Conservation (phyloP, 1,140 invertebrate species). For the Calliopsis andreniformis region DNA sequence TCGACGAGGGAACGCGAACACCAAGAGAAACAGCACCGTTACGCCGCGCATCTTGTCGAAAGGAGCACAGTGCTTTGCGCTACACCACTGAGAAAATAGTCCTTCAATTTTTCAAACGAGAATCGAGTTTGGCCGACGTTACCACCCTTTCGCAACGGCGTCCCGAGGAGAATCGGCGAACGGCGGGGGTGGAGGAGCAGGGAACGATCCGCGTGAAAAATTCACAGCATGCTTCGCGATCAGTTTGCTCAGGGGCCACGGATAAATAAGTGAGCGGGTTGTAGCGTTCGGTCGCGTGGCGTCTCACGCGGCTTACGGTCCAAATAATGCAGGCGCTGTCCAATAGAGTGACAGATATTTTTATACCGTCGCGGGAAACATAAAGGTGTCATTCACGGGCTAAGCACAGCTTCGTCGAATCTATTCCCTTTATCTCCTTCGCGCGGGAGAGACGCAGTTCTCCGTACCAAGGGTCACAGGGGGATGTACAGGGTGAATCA, state of each 20-base stretch:
- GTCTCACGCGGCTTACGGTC: slow-evolving; percentile 40
- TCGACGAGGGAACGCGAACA: slow-evolving; percentile 32
- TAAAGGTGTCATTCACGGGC: slow-evolving; percentile 52
- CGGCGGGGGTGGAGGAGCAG: neutral
- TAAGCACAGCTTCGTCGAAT: slow-evolving; percentile 17
- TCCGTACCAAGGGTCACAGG: neutral
- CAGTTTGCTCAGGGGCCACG: slow-evolving; percentile 43
- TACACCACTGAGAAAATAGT: slow-evolving; percentile 16
- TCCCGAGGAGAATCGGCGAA: slow-evolving; percentile 36
- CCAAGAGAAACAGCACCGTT: slow-evolving; percentile 34
- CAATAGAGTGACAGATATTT: slow-evolving; percentile 37
- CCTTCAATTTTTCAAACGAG: slow-evolving; percentile 55
- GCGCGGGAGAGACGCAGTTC: neutral
- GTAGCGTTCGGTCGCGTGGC: slow-evolving; percentile 40
- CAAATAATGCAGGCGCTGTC: slow-evolving; percentile 55
- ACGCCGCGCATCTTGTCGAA: slow-evolving; percentile 37
- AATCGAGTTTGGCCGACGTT: slow-evolving; percentile 46
- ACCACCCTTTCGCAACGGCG: slow-evolving; percentile 32
- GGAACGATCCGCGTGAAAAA: slow-evolving; percentile 48
- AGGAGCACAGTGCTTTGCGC: neutral
- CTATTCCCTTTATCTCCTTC: slow-evolving; percentile 50
- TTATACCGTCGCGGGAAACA: slow-evolving; percentile 50
- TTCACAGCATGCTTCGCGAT: slow-evolving; percentile 60
- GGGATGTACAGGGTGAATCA: neutral
- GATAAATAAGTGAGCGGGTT: slow-evolving; percentile 57